phyloP scores from a whole-genome alignment of 2,797 vertebrate species.

The Myiotriccus ornatus region DNA sequence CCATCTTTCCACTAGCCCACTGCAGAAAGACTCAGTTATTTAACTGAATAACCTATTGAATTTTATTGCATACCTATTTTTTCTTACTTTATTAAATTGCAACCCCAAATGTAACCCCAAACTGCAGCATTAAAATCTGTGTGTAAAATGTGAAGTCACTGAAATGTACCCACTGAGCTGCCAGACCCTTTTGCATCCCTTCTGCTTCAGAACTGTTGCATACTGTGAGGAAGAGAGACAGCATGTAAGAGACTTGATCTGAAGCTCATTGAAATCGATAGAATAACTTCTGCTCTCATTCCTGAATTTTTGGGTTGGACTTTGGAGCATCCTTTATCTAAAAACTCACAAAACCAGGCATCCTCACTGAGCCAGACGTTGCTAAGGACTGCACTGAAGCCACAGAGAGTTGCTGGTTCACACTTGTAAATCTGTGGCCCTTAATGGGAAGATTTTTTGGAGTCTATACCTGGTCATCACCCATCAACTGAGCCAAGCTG shows the following conservation, averaged over 20 bases:
- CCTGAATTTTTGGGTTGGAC: background rate
- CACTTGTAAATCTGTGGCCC: background rate
- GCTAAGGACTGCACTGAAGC: background rate
- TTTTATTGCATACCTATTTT: background rate
- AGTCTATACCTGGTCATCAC: background rate
- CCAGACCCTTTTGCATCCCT: background rate
- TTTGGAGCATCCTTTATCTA: background rate
- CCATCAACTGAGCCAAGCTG: background rate
- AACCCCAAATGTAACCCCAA: background rate
- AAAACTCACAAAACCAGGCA: background rate
- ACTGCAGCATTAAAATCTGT: background rate
- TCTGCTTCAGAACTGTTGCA: background rate
- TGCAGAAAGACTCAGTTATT: background rate
- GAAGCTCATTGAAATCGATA: background rate
- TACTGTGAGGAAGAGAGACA: background rate
- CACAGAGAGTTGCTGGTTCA: background rate
- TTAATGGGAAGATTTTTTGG: background rate
- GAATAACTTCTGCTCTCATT: background rate
- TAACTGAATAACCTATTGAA: background rate
- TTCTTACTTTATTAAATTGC: background rate
- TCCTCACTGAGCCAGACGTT: background rate
- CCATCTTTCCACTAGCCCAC: background rate
- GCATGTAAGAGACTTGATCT: background rate
- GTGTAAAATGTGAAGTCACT: background rate
- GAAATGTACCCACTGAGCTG: background rate